phyloP scores from a whole-genome alignment of 1,140 invertebrate species.

The Brevipalpus yothersi region DNA sequence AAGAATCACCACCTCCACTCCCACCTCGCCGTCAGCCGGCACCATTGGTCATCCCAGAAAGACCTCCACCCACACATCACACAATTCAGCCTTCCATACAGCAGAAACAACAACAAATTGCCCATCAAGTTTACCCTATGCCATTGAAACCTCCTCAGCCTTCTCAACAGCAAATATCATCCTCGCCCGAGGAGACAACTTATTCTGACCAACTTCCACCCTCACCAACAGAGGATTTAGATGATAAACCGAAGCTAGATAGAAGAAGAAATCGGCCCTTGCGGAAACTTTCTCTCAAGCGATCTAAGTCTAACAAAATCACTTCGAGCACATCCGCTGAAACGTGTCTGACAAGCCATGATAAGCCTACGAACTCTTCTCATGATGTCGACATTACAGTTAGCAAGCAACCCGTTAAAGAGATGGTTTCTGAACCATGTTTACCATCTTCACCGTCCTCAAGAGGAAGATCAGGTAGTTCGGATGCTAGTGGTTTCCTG shows the following conservation, averaged over 20 bases:
- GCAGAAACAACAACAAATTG: neutral
- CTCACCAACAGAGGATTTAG: neutral
- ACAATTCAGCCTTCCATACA: neutral
- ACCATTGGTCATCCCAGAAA: neutral
- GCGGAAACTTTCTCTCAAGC: conserved; percentile 6
- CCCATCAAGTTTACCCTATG: neutral
- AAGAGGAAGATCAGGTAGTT: neutral
- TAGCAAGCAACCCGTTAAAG: neutral
- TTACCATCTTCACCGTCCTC: neutral
- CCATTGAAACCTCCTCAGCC: neutral
- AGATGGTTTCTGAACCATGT: neutral
- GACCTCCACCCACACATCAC: neutral
- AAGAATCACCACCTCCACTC: neutral
- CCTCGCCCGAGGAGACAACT: neutral
- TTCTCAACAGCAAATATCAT: neutral
- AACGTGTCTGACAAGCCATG: neutral
- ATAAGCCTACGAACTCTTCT: neutral
- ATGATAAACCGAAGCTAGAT: conserved; percentile 2
- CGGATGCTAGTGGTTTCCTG: neutral
- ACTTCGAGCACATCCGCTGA: neutral
- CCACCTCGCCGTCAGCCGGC: neutral
- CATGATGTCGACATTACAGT: neutral
- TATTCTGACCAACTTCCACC: neutral
- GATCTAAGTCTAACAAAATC: conserved; percentile 6
- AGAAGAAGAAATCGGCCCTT: conserved; percentile 5